Base-by-base conservation (phyloP, 2,797 vertebrate species). In the Lophura swinhoii region DNA sequence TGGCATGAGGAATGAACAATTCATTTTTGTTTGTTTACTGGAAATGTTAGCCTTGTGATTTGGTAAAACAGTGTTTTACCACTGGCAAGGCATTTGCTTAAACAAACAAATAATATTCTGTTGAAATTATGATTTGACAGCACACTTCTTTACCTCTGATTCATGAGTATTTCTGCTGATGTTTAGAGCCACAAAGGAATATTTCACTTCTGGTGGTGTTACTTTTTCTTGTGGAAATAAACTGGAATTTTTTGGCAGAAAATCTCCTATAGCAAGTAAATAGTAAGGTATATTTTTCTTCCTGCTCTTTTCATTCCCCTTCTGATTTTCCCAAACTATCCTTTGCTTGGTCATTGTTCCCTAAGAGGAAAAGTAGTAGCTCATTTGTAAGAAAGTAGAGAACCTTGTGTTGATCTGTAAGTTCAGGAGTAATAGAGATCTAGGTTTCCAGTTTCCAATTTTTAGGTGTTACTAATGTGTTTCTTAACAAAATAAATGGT, bases 101-200 rank as follows among this genome's bases (percentile, higher is more conserved):
- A 85, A 80, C 44, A 83, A 89, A 60, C 2, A 64, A 39, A 53
- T 58, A 51, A 12, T 33, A 64, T 17, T 51, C 15, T 64, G 44
- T 63, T 78, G 46, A 81, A 81, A 75, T 67, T 66, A 59, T 75
- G 22, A 79, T 87, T 95, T 93, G 69, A 77, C 73, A 91, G 28
- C 6, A 5, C 78, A 58, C 35, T 77, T 91, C 58, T 56, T 0
- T 82, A 43, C 82, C 60, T 85, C 75, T 75, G 62, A 71, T 92
- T 94, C 78, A 63, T 73, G 82, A 82, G n/a, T 81, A 66, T 94
- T 95, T 94, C 91, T 90, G 44, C 83, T 90, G 58, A 88, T 84
- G 37, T 80, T 93, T 70, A 75, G 46, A 91, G 41, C 56, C 76
- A 87, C 66, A 84, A 88, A 89, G 46, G 64, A 26, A 55, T 71